Evolutionary conservation across 2,797 vertebrate genomes (phyloP).

Genomic region (Leucoraja ocellata): DNA sequence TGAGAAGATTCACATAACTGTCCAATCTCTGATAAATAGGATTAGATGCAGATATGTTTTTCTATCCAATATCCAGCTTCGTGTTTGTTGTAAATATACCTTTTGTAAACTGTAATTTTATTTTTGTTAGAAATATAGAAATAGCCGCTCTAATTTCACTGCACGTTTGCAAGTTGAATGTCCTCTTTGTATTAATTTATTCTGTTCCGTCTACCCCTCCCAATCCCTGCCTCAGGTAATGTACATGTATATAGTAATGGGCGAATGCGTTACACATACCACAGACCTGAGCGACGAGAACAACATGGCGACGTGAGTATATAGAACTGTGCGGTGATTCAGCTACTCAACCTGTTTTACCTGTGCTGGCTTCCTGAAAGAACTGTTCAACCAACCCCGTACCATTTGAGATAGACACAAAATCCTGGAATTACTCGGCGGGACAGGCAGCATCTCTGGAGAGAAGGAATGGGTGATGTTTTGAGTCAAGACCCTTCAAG

Average conservation of each 20-base stretch:
- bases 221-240: constrained; percentile 63
- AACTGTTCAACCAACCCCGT: background rate
- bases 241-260: constrained; percentile 85
- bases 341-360: background rate
- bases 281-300: constrained; percentile 76
- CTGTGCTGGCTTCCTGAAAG: background rate
- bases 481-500: no score
- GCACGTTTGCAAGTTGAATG: background rate
- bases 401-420: no score
- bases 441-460: no score
- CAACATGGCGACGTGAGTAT: constrained; percentile 81
- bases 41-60: background rate
- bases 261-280: constrained; percentile 82
- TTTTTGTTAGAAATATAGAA: background rate
- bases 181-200: constrained; percentile 11
- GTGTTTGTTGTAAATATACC: background rate
- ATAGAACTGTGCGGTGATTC: background rate
- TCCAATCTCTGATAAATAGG: background rate
- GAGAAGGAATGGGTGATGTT: no score
- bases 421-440: no score
- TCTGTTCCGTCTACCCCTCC: background rate
- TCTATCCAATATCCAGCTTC: background rate
- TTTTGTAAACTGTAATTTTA: background rate
- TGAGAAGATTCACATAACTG: background rate
- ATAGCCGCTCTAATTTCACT: background rate